Percentiles rank a stretch among this genome's conserved stretches.
Evolutionary conservation across 1,140 invertebrate genomes (phyloP).

Genomic region (Ceratina australensis): DNA sequence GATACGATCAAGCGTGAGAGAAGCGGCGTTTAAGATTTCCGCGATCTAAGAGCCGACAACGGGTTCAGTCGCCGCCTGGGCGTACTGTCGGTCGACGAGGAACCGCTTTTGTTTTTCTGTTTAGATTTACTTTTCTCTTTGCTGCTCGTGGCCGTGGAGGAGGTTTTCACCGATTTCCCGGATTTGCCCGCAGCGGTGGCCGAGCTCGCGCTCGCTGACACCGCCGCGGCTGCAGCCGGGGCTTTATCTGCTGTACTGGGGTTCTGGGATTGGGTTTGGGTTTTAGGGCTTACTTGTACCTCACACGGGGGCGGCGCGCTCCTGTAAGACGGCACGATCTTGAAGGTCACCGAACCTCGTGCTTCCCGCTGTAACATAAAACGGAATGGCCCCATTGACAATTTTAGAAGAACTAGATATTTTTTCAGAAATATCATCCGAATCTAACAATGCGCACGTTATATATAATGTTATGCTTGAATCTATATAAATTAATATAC

Average conservation of each 20-base stretch:
- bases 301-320: slow-evolving; percentile 97
- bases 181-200: slow-evolving; percentile 61
- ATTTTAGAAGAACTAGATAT: no score
- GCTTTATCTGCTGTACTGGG: slow-evolving; percentile 61
- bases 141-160: slow-evolving; percentile 50
- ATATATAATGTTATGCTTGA: no score
- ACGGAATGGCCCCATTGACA: no score
- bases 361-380: slow-evolving; percentile 89
- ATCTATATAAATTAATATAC: no score
- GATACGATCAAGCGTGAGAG: no score
- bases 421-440: no score
- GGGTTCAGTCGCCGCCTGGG: slow-evolving; percentile 75
- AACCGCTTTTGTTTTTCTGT: slow-evolving; percentile 71
- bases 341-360: slow-evolving; percentile 98
- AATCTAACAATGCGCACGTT: no score
- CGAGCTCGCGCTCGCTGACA: slow-evolving; percentile 68
- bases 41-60: slow-evolving; percentile 74
- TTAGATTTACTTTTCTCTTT: slow-evolving; percentile 74
- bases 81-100: slow-evolving; percentile 74
- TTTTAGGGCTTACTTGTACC: slow-evolving; percentile 86
- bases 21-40: slow-evolving; percentile 67
- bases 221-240: slow-evolving; percentile 52
- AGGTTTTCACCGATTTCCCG: slow-evolving; percentile 71
- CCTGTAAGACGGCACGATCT: slow-evolving; percentile 98
- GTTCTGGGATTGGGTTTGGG: slow-evolving; percentile 75